Evolutionary conservation across 2,113 vertebrate species (phyloP).

Genomic region (Dromaius novaehollandiae): DNA sequence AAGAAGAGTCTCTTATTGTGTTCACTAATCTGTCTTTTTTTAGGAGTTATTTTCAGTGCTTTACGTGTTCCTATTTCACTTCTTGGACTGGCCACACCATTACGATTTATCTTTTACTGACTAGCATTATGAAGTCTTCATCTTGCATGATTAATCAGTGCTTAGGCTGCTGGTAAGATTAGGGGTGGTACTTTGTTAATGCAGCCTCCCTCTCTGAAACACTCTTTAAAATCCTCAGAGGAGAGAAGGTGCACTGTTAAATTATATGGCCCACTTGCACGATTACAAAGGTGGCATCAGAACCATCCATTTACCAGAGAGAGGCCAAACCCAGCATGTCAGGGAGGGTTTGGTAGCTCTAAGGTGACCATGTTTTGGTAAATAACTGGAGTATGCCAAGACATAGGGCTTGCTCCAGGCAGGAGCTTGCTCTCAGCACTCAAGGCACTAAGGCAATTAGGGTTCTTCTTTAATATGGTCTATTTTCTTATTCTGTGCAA

Average conservation of each 20-base stretch:
- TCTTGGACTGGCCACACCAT: background rate
- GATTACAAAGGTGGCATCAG: rapidly evolving
- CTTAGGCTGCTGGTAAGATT: background rate
- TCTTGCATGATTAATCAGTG: background rate
- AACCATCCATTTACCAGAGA: background rate
- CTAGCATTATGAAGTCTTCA: background rate
- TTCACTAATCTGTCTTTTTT: background rate
- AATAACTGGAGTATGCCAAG: background rate
- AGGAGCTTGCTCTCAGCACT: background rate
- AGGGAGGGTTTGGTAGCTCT: background rate
- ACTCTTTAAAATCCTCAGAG: background rate
- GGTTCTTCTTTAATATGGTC: background rate
- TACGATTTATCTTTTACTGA: background rate
- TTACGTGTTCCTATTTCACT: background rate
- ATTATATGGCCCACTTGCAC: background rate
- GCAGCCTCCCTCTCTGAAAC: background rate
- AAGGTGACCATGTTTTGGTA: background rate
- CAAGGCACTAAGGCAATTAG: background rate
- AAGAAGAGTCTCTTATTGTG: conserved; percentile 1
- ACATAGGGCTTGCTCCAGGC: background rate
- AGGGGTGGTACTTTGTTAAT: background rate
- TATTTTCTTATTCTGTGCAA: background rate
- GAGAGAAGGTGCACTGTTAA: background rate
- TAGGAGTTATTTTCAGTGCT: background rate
- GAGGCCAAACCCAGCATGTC: background rate